A percentile compares a stretch with the other conserved stretches of the same genome.
phyloP scores from a whole-genome alignment of 2,113 vertebrate species.

The Bucco capensis region DNA sequence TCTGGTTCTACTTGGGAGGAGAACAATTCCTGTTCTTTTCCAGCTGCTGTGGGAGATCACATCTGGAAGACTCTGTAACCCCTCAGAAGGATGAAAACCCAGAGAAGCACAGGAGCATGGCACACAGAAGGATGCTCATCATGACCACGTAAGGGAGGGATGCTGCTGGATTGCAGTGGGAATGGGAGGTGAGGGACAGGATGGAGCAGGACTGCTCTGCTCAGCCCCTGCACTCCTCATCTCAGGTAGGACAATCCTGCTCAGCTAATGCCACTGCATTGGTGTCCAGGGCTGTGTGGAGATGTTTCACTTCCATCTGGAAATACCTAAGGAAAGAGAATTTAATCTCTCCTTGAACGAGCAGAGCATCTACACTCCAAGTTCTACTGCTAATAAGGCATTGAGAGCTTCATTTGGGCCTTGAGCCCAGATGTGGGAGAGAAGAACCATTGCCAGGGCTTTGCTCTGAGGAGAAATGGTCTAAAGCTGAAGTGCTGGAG shows the following conservation, averaged over 20 bases:
- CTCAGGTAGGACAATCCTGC: neutral
- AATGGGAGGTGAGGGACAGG: accelerated
- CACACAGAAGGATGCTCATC: neutral
- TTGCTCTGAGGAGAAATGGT: neutral
- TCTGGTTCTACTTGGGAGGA: neutral
- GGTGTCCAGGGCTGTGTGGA: neutral
- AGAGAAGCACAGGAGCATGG: neutral
- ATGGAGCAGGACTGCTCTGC: neutral
- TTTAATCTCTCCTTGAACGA: neutral
- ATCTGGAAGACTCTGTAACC: accelerated
- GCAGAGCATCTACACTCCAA: neutral
- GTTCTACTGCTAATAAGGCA: neutral
- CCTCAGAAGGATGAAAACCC: neutral
- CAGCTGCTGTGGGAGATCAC: neutral
- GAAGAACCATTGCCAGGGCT: neutral
- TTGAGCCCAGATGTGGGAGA: neutral
- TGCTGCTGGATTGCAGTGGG: neutral
- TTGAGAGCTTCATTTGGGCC: neutral
- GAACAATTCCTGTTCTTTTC: neutral
- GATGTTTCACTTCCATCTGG: neutral
- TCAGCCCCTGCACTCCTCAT: neutral
- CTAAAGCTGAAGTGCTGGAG: neutral
- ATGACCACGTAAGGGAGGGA: no score
- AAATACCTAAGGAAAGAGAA: neutral
- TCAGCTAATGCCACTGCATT: neutral